A percentile compares a stretch with the other conserved stretches of the same genome.
Evolutionary conservation across 2,113 vertebrate species (phyloP).

Genomic region (Oenanthe melanoleuca): DNA sequence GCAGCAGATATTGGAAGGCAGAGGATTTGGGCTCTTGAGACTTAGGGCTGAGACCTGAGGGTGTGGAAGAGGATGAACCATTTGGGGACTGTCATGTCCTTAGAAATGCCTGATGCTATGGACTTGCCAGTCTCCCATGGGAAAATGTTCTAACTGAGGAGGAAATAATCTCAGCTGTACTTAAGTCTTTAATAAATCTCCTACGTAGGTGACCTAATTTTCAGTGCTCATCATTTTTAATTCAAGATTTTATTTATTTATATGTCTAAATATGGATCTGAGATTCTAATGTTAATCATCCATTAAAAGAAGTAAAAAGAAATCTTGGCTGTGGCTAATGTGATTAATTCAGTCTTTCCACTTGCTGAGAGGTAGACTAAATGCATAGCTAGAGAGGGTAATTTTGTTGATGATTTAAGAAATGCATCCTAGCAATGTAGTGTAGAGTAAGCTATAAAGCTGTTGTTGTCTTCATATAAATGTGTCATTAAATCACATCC

Average conservation of each 20-base stretch:
- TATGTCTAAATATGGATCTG: background rate
- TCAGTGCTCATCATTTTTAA: background rate
- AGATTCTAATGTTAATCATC: background rate
- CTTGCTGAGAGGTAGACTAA: background rate
- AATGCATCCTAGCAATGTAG: background rate
- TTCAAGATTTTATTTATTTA: background rate
- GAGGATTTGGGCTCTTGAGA: background rate
- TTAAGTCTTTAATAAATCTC: background rate
- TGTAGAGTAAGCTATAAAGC: background rate
- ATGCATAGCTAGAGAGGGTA: background rate
- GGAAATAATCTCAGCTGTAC: background rate
- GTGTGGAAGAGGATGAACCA: background rate
- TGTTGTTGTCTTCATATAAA: background rate
- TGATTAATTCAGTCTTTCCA: background rate
- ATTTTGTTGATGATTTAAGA: conserved; percentile 29
- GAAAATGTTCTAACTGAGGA: background rate
- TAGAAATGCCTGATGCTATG: rapidly evolving
- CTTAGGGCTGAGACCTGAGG: background rate
- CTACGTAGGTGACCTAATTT: background rate
- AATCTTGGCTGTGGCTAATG: background rate
- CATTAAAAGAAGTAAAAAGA: background rate
- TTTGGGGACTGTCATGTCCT: background rate
- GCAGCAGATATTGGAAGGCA: background rate
- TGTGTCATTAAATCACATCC: background rate
- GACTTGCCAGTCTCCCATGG: background rate